phyloP scores from a whole-genome alignment of 1,140 invertebrate genomes.

The Scaptodrosophila lebanonensis region DNA sequence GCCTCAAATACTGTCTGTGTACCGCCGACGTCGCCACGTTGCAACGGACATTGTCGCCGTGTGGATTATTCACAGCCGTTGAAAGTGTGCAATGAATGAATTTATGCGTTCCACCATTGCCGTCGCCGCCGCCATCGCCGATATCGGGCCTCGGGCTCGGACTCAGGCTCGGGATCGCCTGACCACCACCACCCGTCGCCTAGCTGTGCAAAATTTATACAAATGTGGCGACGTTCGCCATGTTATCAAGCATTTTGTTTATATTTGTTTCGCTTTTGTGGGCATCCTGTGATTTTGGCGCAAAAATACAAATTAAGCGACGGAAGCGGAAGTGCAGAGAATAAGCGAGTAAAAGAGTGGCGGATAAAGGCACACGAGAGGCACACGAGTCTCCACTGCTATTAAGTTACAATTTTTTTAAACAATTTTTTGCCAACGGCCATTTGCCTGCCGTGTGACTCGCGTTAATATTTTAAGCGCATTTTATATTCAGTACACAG shows the following conservation, averaged over 20 bases:
- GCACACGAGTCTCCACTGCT: conserved; percentile 21
- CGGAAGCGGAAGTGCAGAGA: conserved; percentile 65
- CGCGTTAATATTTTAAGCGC: conserved; percentile 43
- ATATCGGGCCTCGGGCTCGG: not conserved
- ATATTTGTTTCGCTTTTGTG: conserved; percentile 3
- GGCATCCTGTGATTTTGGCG: conserved; percentile 9
- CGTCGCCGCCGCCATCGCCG: not conserved
- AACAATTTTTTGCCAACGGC: conserved; percentile 5
- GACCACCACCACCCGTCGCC: conserved; percentile 17
- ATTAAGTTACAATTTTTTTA: conserved; percentile 33
- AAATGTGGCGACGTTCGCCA: conserved; percentile 53
- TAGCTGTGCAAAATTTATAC: conserved; percentile 62
- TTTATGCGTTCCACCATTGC: conserved; percentile 44
- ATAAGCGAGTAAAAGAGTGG: too few species aligned
- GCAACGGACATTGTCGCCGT: conserved; percentile 61
- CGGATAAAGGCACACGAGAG: not conserved
- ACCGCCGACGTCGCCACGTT: conserved; percentile 10
- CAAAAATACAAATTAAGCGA: conserved; percentile 44
- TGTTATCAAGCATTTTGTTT: conserved; percentile 62
- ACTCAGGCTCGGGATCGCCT: not conserved
- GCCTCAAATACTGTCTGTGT: conserved; percentile 50
- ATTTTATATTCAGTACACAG: conserved; percentile 34
- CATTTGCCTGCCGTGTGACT: conserved; percentile 15
- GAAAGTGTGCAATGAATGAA: conserved; percentile 73
- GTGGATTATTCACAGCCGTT: conserved; percentile 72